Evolutionary conservation across 2,113 vertebrate species (phyloP).

Genomic region (Cisticola juncidis): DNA sequence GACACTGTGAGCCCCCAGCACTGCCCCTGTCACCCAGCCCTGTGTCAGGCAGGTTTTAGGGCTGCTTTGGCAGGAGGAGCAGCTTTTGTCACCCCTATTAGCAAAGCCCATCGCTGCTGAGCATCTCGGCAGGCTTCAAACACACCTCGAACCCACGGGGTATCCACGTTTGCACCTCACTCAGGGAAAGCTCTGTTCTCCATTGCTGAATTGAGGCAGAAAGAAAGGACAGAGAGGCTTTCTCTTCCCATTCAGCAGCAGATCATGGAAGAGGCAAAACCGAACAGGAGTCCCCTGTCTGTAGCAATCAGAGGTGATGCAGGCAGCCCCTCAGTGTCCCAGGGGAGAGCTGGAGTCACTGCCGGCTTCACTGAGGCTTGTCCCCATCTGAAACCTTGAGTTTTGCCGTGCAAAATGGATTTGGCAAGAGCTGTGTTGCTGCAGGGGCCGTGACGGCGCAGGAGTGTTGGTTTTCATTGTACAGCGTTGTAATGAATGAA

Average conservation of each 20-base stretch:
- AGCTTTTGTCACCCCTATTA: not conserved
- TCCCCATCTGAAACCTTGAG: not conserved
- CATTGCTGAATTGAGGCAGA: not conserved
- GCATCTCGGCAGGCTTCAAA: not conserved
- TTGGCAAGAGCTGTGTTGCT: not conserved
- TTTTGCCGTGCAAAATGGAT: not conserved
- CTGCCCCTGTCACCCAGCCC: not conserved
- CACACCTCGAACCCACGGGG: rapidly evolving
- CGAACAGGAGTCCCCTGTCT: not conserved
- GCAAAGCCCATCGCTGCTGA: not conserved
- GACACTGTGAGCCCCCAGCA: not conserved
- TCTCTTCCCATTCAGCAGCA: not conserved
- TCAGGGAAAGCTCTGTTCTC: not conserved
- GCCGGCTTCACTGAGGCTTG: not conserved
- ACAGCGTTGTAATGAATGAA: not conserved
- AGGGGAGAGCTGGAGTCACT: not conserved
- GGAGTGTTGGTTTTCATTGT: not conserved
- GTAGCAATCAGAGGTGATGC: not conserved
- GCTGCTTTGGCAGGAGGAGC: not conserved
- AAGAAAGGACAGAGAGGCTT: not conserved
- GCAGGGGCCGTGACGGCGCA: not conserved
- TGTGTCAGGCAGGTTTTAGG: not conserved
- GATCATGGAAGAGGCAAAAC: not conserved
- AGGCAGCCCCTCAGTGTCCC: not conserved
- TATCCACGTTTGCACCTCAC: not conserved